These are phyloP conservation scores for Scaptomyza tumidula DNA, from an alignment of 2,888 invertebrate species.

Conservation along the genomic window DNA sequence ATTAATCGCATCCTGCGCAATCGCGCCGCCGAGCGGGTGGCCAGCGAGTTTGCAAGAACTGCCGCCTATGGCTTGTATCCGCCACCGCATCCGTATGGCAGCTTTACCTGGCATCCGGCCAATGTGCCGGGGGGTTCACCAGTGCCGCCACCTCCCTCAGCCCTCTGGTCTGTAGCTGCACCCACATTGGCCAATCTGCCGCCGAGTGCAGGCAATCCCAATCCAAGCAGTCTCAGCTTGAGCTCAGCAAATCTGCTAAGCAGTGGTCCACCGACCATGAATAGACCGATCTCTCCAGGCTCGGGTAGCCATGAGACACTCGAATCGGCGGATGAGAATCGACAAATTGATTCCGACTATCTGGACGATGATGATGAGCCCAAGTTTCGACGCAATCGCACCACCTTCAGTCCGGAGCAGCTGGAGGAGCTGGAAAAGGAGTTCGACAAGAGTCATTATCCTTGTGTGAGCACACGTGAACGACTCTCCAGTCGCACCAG, in stretches of 20 bases:
- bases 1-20: constrained; percentile 98
- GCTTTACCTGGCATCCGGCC: constrained; percentile 86
- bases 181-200: constrained; percentile 86
- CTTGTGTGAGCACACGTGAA: constrained; percentile 96
- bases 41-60: constrained; percentile 96
- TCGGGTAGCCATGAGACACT: constrained; percentile 84
- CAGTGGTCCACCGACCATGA: constrained; percentile 43
- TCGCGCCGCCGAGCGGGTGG: constrained; percentile 97
- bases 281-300: constrained; percentile 85
- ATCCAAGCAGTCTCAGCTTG: constrained; percentile 46
- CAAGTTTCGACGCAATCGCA: constrained; percentile 96
- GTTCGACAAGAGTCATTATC: constrained; percentile 97
- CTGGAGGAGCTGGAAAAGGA: constrained; percentile 97
- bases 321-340: constrained; percentile 84
- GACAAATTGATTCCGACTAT: constrained; percentile 89
- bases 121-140: constrained; percentile 61
- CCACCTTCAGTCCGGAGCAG: constrained; percentile 97
- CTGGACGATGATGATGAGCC: constrained; percentile 92
- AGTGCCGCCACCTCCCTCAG: constrained; percentile 68
- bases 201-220: constrained; percentile 85
- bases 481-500: constrained; percentile 95
- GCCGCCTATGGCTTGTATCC: constrained; percentile 95
- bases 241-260: constrained; percentile 64
- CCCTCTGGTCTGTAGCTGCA: constrained; percentile 78
- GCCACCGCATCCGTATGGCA: constrained; percentile 89